Evolutionary conservation across 2,113 vertebrate genomes (phyloP), one percentile per base, ranked within the genome.

Genomic region (Macheiramphus alcinus): DNA sequence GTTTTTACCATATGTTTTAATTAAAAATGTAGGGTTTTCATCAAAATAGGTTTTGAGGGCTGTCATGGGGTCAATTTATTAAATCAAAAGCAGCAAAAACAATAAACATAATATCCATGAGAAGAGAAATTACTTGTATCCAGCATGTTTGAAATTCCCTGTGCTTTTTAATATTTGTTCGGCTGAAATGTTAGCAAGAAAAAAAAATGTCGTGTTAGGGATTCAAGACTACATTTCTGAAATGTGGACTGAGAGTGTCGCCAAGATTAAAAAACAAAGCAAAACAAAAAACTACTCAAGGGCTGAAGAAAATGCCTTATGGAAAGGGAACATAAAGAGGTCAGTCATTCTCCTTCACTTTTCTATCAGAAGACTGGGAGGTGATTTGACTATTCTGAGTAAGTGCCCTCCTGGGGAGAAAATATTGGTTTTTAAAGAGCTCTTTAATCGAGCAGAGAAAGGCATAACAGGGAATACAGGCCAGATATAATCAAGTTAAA

Each of bases 1-100:
- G 79, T 43, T 95, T 95, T 94, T 95, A 95, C 85, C 90, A 83
- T 96, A 96, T 92, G 87, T 70, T 93, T 93, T 93, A 95, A 97
- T 96, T 95, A 92, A 90, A 95, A 94, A 83, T 92, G 53, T 88
- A 83, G 59, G 32, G 1, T 22, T 73, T 92, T 80, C 16, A 93
- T 88, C 53, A 86, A 93, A 90, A 91, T 45, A 93, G 66, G 62
- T 88, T 94, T 95, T 83, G 81, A 92, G 21, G 75, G 78, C 59
- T 95, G 78, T 80, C 63, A 78, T 16, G 71, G 40, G 85, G 75
- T 93, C 70, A 93, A 75, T 62, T 66, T 92, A 70, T 70, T 76
- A 86, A 95, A 94, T 86, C 67, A 62, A 62, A 92, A 90, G 75
- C 50, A 88, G 50, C 18, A 76, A 70, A 93, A 72, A 26, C 62